These are phyloP conservation scores for Eulithis testata DNA, from an alignment of 2,888 invertebrate species.

Conservation along the genomic window DNA sequence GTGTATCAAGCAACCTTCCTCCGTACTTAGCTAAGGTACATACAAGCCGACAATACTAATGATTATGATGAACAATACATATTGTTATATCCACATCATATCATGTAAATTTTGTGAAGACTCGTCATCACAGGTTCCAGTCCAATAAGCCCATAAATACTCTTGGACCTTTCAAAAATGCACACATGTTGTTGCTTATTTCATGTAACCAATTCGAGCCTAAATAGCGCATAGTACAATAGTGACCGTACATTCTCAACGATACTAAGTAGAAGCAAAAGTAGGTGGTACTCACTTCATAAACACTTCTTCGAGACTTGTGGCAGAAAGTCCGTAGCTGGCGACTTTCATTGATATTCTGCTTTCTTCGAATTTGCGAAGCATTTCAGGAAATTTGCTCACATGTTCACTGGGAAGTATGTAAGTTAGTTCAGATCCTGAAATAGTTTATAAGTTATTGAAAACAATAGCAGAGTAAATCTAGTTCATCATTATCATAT, in stretches of 20 bases:
- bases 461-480: not conserved
- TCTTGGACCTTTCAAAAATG: no score
- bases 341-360: constrained; percentile 85
- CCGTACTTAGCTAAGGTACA: no score
- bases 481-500: no score
- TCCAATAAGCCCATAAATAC: no score
- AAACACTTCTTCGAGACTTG: constrained; percentile 96
- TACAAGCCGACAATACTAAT: no score
- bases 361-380: constrained; percentile 87
- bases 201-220: no score
- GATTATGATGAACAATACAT: no score
- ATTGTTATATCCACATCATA: no score
- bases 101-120: no score
- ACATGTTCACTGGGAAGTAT: constrained; percentile 87
- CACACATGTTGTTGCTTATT: no score
- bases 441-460: constrained; percentile 8
- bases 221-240: not conserved
- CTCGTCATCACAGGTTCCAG: no score
- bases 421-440: constrained; percentile 90
- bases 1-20: no score
- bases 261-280: not conserved
- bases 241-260: not conserved
- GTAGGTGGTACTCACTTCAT: constrained; percentile 86
- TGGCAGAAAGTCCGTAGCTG: constrained; percentile 94
- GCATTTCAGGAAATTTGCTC: constrained; percentile 87